Conservation (phyloP, 2,113 vertebrate genomes). For the Odontesthes bonariensis region DNA sequence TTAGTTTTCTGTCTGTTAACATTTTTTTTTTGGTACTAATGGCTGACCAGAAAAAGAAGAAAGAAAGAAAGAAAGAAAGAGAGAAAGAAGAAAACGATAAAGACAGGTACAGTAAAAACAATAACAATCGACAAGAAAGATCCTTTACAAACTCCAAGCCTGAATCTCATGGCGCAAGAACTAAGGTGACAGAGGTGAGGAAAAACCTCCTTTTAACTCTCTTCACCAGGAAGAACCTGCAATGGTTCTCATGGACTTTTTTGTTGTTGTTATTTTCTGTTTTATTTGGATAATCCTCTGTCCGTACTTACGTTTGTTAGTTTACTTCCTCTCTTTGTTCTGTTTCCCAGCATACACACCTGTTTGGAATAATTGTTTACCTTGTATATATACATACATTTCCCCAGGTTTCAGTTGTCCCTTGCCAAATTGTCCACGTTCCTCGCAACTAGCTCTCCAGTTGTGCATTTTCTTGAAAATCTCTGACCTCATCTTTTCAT, state of each 20-base stretch:
- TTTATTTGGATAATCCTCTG: not conserved
- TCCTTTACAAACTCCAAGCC: not conserved
- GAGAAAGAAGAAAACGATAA: too few relatives aligned
- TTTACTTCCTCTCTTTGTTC: not conserved
- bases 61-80: too few relatives aligned
- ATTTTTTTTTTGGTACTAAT: too few relatives aligned
- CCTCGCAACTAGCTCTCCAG: not conserved
- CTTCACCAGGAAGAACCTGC: not conserved
- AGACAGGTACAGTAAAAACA: too few relatives aligned
- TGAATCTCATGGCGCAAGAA: not conserved
- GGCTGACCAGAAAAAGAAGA: too few relatives aligned
- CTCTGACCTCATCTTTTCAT: not conserved
- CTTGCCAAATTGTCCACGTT: too few relatives aligned
- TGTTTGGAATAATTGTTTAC: not conserved
- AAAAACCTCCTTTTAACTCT: not conserved
- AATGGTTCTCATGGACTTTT: not conserved
- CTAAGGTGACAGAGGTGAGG: not conserved
- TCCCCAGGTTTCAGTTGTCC: not conserved
- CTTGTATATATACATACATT: not conserved
- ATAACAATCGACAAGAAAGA: not conserved
- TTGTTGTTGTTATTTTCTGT: not conserved
- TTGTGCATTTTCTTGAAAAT: not conserved
- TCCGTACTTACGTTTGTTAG: not conserved
- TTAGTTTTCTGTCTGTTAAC: constrained; percentile 34
- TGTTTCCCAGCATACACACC: not conserved